Base-by-base conservation (phyloP, 2,888 invertebrate species). In the Aporophyla nigra region DNA sequence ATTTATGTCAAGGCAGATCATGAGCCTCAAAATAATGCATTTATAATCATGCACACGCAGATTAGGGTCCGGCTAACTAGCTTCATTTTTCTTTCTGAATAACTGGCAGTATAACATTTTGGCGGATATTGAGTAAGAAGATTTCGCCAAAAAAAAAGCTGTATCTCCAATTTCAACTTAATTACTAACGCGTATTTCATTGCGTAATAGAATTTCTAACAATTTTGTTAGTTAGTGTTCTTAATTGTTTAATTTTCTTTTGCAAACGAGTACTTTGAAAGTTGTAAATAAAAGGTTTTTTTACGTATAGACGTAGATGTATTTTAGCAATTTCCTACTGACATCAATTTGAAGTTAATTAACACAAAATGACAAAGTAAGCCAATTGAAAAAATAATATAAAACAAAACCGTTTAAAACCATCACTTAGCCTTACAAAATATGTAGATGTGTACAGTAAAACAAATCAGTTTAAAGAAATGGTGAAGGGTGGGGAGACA, bases 1-100 rank as follows among this genome's bases (percentile, higher is more conserved):
- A 66, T 73, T 14, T 14, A 43, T 49, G 27, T 62, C 81, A 81
- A 73, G 49, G 54, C 21, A 61, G n/a, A 54, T 40, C 10, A 14
- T 27, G 19, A 78, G 54, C 40, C 51, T 46, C 19, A 49, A 63
- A 54, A 62, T 67, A 67, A 74, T 74, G 75, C 1, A 24, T 66
- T 49, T 61, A 73, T 73, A 80, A 74, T 46, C 10, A 46, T 51
- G 12, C 19, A 40, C 14, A 12, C 3, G 7, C 14, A 19, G 24
- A 59, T 65, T 76, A 54, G 1, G 43, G 54, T 59, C 24, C 24
- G 14, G 24, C 2, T 59, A n/a, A 43, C 43, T 63, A n/a, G 43
- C 43, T n/a, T 43, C 2, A 24, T 43, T 43, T 9, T n/a, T 43
- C 2, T 63, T 16, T 43, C 9, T 63, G n/a, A 24, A 63, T 24